These are phyloP conservation scores for Byasa hedistus DNA, from an alignment of 2,888 invertebrate genomes.

Conservation along the genomic window DNA sequence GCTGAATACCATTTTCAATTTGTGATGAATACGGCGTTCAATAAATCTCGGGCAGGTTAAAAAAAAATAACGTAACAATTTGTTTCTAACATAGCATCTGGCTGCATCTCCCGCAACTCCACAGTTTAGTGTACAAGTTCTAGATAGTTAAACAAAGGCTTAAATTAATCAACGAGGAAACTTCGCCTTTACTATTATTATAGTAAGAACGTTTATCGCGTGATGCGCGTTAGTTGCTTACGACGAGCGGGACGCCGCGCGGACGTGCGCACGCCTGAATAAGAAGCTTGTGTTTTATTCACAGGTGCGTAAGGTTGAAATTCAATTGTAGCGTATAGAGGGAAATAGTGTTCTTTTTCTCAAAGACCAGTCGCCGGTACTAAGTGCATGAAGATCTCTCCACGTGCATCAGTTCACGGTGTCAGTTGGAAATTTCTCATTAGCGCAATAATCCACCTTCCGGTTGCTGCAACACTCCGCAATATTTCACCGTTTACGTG, in stretches of 20 bases:
- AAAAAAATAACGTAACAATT: constrained; percentile 17
- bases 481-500: constrained; percentile 39
- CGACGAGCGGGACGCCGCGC: no score
- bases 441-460: constrained; percentile 74
- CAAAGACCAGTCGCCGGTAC: constrained; percentile 41
- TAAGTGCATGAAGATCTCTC: constrained; percentile 73
- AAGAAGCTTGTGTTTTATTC: background rate
- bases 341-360: constrained; percentile 22
- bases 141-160: background rate
- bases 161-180: background rate
- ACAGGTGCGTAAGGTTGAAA: background rate
- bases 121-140: constrained; percentile 20
- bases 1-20: no score
- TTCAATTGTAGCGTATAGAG: background rate
- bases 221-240: no score
- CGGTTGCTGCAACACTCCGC: constrained; percentile 58
- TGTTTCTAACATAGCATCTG: constrained; percentile 26
- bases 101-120: constrained; percentile 11
- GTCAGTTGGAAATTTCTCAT: constrained; percentile 76
- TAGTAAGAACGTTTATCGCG: constrained; percentile 2
- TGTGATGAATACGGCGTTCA: no score
- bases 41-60: background rate
- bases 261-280: no score
- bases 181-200: background rate
- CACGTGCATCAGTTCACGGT: constrained; percentile 72